A percentile compares a stretch with the other conserved stretches of the same genome.
These are phyloP conservation scores for Zoroaster sp. DNA, from an alignment of 53 echinoderm and acorn worm genomes.

Conservation along the genomic window DNA sequence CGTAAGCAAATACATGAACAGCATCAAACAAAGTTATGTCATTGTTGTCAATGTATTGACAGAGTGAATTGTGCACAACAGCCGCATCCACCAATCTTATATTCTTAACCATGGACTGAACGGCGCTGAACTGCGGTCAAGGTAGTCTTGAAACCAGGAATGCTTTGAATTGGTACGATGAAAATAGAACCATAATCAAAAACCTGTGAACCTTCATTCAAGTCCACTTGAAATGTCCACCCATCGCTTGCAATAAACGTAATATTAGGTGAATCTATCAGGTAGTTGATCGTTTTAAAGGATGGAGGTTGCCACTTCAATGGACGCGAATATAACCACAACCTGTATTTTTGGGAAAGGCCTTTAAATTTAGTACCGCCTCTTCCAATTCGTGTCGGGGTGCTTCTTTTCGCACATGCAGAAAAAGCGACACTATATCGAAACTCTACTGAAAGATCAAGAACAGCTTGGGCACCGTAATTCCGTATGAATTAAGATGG, in stretches of 20 bases:
- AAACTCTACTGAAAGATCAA: neutral
- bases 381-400: neutral
- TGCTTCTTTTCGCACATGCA: neutral
- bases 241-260: conserved; percentile 32
- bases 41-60: neutral
- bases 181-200: neutral
- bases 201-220: neutral
- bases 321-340: neutral
- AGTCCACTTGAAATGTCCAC: no score
- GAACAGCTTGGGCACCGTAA: conserved; percentile 48
- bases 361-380: neutral
- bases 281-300: neutral
- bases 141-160: neutral
- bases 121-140: neutral
- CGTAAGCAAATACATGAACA: conserved; percentile 37
- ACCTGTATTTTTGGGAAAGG: conserved; percentile 7
- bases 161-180: neutral
- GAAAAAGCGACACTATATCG: conserved; percentile 48
- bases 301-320: neutral
- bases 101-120: neutral
- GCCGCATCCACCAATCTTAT: neutral
- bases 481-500: conserved; percentile 45
- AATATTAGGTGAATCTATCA: neutral
- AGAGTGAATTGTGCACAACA: conserved; percentile 5
- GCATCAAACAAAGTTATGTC: neutral